Evolutionary conservation across 2,888 invertebrate genomes (phyloP).

Genomic region (Branchellion lobata): DNA sequence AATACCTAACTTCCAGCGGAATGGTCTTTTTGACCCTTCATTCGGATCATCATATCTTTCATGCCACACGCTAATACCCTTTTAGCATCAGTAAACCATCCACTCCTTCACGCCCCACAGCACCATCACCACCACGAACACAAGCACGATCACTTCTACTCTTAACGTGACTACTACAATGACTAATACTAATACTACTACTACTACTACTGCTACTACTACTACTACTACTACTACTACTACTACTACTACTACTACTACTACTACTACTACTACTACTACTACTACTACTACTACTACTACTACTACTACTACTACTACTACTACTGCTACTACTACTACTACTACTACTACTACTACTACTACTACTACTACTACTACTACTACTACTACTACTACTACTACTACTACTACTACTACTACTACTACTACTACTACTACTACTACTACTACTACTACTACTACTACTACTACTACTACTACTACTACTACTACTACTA

Average conservation of each 20-base stretch:
- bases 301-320: constrained; percentile 7
- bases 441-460: background rate
- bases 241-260: background rate
- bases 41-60: no score
- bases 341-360: constrained; percentile 7
- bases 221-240: background rate
- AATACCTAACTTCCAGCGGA: no score
- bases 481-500: constrained; percentile 3
- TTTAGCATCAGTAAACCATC: no score
- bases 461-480: constrained; percentile 1
- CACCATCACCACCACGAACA: no score
- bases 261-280: background rate
- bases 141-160: no score
- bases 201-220: background rate
- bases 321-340: background rate
- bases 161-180: no score
- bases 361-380: background rate
- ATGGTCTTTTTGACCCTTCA: no score
- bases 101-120: no score
- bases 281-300: constrained; percentile 1
- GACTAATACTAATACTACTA: no score
- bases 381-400: background rate
- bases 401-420: constrained; percentile 1
- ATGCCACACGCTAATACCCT: no score
- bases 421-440: constrained; percentile 3